These are phyloP conservation scores for Thaleichthys pacificus DNA, from an alignment of 2,797 vertebrate species.

Conservation along the genomic window DNA sequence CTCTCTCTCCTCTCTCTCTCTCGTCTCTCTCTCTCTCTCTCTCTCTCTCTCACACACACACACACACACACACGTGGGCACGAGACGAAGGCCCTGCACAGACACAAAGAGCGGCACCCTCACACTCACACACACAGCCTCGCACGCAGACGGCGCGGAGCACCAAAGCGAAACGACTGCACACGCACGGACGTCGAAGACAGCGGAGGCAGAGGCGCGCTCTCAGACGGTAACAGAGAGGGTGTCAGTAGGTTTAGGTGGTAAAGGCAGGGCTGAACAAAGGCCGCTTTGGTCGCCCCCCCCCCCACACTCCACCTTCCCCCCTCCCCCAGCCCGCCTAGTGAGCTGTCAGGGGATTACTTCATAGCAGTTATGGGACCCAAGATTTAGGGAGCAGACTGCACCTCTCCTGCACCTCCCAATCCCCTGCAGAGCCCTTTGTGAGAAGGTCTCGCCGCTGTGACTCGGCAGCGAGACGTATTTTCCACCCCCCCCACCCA, in stretches of 20 bases:
- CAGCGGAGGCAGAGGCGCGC: not conserved
- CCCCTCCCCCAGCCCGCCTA: slow-evolving; percentile 41
- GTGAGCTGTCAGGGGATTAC: slow-evolving; percentile 62
- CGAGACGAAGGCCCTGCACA: not conserved
- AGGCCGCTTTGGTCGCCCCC: slow-evolving; percentile 51
- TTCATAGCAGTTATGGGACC: slow-evolving; percentile 55
- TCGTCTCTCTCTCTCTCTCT: no score
- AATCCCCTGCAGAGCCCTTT: slow-evolving; percentile 44
- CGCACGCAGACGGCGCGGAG: slow-evolving; percentile 6
- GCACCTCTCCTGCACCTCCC: slow-evolving; percentile 36
- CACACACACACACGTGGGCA: not conserved
- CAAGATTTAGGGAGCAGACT: slow-evolving; percentile 57
- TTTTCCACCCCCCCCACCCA: slow-evolving; percentile 31
- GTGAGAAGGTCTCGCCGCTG: slow-evolving; percentile 34
- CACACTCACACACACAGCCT: not conserved
- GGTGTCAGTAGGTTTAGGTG: slow-evolving; percentile 56
- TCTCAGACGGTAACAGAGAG: slow-evolving; percentile 48
- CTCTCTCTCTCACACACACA: not conserved
- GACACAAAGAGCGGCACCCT: not conserved
- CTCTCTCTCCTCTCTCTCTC: no score
- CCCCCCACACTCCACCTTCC: not conserved
- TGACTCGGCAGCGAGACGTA: slow-evolving; percentile 35
- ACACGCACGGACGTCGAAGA: slow-evolving; percentile 3
- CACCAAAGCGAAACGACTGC: slow-evolving; percentile 6
- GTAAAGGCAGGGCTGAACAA: slow-evolving; percentile 60